Evolutionary conservation across 2,888 invertebrate genomes (phyloP).

Genomic region (Drosophila fulvimacula): DNA sequence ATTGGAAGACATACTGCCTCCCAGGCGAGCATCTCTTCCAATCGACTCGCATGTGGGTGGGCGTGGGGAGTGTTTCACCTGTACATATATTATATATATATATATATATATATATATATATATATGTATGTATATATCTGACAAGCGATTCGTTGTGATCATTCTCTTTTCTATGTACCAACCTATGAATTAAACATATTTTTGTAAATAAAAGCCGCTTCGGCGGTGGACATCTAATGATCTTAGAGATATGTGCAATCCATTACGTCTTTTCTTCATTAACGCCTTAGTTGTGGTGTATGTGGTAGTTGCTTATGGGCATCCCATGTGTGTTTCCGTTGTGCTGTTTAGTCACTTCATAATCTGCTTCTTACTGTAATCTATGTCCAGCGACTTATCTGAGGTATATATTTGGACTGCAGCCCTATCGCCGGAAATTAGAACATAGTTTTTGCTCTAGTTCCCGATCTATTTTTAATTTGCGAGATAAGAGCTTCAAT

Average conservation of each 20-base stretch:
- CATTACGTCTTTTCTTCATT: conserved; percentile 45
- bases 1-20: conserved; percentile 10
- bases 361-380: conserved; percentile 20
- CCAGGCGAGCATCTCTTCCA: conserved; percentile 9
- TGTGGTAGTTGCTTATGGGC: conserved; percentile 25
- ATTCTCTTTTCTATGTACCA: conserved; percentile 33
- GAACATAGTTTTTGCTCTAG: neutral
- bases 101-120: conserved; percentile 7
- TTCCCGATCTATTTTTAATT: conserved; percentile 15
- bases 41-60: conserved; percentile 2
- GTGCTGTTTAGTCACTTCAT: conserved; percentile 28
- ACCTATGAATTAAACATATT: conserved; percentile 48
- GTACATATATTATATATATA: conserved; percentile 37
- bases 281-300: conserved; percentile 20
- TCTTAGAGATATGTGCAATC: conserved; percentile 42
- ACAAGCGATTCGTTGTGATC: conserved; percentile 45
- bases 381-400: conserved; percentile 19
- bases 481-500: conserved; percentile 28
- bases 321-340: conserved; percentile 18
- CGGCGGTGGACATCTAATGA: conserved; percentile 37
- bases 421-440: conserved; percentile 27
- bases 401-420: conserved; percentile 13
- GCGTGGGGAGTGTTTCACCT: conserved; percentile 14
- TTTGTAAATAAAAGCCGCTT: conserved; percentile 65
- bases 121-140: conserved; percentile 3